Evolutionary conservation across 1,140 invertebrate genomes (phyloP), one percentile per base, ranked within the genome.

Genomic region (Drosophila guanche): DNA sequence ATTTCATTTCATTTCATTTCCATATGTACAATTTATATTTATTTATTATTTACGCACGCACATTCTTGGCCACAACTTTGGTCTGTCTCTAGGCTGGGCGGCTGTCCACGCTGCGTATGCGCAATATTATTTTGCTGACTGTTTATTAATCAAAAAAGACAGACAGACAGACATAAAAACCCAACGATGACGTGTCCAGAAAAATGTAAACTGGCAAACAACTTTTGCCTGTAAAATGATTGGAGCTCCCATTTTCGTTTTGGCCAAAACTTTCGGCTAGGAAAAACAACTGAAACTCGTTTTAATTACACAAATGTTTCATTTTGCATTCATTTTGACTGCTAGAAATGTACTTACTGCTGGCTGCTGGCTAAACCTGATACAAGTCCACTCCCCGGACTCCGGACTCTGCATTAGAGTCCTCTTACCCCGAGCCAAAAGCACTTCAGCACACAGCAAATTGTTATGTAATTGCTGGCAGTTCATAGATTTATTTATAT

Each of bases 1-100:
- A 81, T 86, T 88, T 88, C 73, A 88, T 88, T 88, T 88, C 73
- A 88, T 88, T 86, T 75, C 78, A 88, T 86, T 80, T 66, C 70
- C 63, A 63, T 54, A 62, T 76, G 63, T 20, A 76, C 58, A 52
- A 83, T 81, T 81, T 60, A 80, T 86, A 76, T 76, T 75, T 84
- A 84, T 80, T 76, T 86, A 85, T 85, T 85, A 85, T 85, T 86
- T 86, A 37, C 59, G 8, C 56, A 62, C 61, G 66, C 57, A 10
- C 51, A 42, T 22, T 55, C 80, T 40, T 61, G 59, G 68, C 55
- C 56, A 56, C 73, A 61, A 40, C 63, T 73, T 65, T 20, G 16
- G 16, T 0, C 16, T 20, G 16, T 20, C 16, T 20, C 16, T 20
- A 1, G 55, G 60, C 48, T 70, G 65, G 46, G 58, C 65, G 27